Evolutionary conservation across 2,113 vertebrate genomes (phyloP).

Genomic region (Coryphaenoides rupestris): DNA sequence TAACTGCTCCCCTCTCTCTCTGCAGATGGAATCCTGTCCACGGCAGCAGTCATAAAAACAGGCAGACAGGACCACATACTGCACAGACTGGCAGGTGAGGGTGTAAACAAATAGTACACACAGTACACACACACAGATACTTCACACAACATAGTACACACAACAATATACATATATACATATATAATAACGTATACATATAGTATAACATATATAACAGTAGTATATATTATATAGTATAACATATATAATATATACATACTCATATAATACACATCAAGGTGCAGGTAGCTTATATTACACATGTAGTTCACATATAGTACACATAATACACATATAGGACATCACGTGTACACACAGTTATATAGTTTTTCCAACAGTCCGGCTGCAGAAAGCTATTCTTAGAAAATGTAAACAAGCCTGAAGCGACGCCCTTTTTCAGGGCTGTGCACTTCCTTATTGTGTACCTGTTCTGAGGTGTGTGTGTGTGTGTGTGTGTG

Average conservation of each 20-base stretch:
- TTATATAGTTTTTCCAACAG: no score
- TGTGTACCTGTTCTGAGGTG: no score
- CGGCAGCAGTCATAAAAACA: no score
- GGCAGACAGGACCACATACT: no score
- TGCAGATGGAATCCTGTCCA: no score
- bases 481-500: no score
- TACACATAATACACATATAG: neutral
- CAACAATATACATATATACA: neutral
- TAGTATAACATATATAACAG: neutral
- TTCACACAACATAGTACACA: neutral
- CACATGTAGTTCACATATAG: neutral
- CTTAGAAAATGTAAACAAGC: neutral
- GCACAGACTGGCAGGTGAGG: no score
- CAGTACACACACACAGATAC: neutral
- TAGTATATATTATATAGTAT: no score
- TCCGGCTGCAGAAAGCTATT: no score
- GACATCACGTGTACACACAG: neutral
- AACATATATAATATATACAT: neutral
- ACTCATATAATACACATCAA: neutral
- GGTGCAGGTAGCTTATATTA: neutral
- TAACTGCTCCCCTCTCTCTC: no score
- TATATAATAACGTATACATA: neutral
- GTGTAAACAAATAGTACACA: neutral
- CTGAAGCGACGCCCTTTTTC: neutral
- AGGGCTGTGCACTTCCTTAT: no score